Conservation (phyloP, 2,888 invertebrate genomes). For the Apamea crenata region DNA sequence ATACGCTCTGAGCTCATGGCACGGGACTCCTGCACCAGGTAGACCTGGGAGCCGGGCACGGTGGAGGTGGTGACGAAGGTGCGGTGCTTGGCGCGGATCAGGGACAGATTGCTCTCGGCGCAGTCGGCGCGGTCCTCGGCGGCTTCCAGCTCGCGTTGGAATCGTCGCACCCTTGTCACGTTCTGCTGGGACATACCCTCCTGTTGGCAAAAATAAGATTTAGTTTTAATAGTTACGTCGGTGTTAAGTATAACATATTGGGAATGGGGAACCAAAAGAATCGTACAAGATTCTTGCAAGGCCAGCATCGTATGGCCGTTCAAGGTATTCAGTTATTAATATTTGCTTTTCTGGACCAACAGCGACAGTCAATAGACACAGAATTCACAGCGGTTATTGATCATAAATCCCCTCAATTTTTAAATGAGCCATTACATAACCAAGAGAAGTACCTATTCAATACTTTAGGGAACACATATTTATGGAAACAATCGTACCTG, state of each 20-base stretch:
- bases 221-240: neutral
- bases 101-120: constrained; percentile 97
- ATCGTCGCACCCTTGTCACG: constrained; percentile 98
- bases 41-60: constrained; percentile 97
- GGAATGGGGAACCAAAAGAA: neutral
- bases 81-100: constrained; percentile 99
- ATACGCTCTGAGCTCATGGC: constrained; percentile 89
- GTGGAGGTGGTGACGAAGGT: constrained; percentile 98
- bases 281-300: neutral
- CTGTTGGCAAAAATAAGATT: constrained; percentile 83
- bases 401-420: neutral
- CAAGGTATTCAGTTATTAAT: neutral
- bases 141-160: constrained; percentile 99
- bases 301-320: neutral
- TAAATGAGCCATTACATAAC: neutral
- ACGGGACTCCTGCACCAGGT: constrained; percentile 96
- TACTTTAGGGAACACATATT: neutral
- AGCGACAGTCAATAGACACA: neutral
- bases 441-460: neutral
- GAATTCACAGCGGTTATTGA: neutral
- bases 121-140: constrained; percentile 99
- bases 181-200: constrained; percentile 98
- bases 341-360: neutral
- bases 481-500: constrained; percentile 89
- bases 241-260: neutral